Evolutionary conservation across 2,797 vertebrate genomes (phyloP).

Genomic region (Spinus pinus): DNA sequence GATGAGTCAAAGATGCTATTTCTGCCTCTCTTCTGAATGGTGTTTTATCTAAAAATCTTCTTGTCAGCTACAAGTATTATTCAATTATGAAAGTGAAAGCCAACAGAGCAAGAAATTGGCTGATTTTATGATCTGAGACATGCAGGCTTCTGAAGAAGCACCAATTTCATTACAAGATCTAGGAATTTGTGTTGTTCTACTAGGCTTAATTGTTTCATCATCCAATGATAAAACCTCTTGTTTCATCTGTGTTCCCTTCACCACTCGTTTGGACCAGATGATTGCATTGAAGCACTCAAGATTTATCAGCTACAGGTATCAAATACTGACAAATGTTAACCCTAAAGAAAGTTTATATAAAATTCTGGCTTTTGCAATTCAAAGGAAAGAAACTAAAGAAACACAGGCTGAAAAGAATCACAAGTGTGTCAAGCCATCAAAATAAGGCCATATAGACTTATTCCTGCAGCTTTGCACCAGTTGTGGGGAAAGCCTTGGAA

Average conservation of each 20-base stretch:
- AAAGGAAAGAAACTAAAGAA: background rate
- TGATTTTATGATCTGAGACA: background rate
- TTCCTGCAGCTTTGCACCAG: background rate
- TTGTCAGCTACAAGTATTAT: background rate
- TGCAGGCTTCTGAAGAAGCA: background rate
- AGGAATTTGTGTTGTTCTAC: background rate
- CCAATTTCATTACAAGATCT: background rate
- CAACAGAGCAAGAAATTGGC: background rate
- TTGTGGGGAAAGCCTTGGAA: conserved; percentile 42
- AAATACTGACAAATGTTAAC: background rate
- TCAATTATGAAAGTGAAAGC: background rate
- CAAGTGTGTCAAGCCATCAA: background rate
- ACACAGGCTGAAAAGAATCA: background rate
- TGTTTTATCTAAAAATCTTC: background rate
- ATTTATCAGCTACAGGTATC: background rate
- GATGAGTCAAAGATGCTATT: background rate
- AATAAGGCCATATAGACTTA: background rate
- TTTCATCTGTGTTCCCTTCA: background rate
- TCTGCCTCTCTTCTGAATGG: background rate
- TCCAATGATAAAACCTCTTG: background rate
- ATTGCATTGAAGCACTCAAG: background rate
- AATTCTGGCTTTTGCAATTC: background rate
- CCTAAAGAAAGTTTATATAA: background rate
- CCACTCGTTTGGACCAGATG: background rate
- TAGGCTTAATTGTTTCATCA: background rate